Evolutionary conservation across 1,140 invertebrate species (phyloP).

Genomic region (Limonius californicus): DNA sequence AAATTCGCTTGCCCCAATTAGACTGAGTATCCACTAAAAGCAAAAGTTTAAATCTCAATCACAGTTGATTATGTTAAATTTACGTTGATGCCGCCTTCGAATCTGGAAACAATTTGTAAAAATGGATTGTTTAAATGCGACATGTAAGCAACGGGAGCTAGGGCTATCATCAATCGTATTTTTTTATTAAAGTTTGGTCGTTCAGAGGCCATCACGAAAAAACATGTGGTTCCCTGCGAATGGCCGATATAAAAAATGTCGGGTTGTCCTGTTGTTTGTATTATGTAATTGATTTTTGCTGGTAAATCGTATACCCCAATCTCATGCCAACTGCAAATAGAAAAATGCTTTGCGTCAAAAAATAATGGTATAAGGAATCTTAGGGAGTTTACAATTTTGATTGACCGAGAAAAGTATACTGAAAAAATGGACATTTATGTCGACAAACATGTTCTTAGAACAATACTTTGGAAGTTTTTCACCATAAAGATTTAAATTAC

Average conservation of each 20-base stretch:
- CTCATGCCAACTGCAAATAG: slow-evolving; percentile 60
- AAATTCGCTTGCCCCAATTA: neutral
- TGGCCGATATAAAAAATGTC: slow-evolving; percentile 53
- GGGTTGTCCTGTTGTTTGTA: slow-evolving; percentile 52
- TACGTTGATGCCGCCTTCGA: neutral
- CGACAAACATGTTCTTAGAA: too few relatives aligned
- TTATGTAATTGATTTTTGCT: slow-evolving; percentile 63
- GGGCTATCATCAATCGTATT: slow-evolving; percentile 48
- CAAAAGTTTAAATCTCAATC: neutral
- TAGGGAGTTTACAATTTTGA: too few relatives aligned
- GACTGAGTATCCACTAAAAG: neutral
- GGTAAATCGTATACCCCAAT: slow-evolving; percentile 69
- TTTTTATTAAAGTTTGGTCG: slow-evolving; percentile 53
- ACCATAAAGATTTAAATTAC: too few relatives aligned
- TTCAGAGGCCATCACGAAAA: slow-evolving; percentile 52
- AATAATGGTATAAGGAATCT: too few relatives aligned
- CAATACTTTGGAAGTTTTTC: too few relatives aligned
- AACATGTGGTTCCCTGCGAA: slow-evolving; percentile 56
- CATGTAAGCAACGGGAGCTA: slow-evolving; percentile 55
- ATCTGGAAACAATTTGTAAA: neutral
- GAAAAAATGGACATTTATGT: too few relatives aligned
- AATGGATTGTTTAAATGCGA: slow-evolving; percentile 29
- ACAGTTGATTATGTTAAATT: neutral
- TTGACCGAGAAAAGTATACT: too few relatives aligned
- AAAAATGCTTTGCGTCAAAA: too few relatives aligned